phyloP scores from a whole-genome alignment of 2,888 invertebrate species.

The Brachypalpus laphriformis region DNA sequence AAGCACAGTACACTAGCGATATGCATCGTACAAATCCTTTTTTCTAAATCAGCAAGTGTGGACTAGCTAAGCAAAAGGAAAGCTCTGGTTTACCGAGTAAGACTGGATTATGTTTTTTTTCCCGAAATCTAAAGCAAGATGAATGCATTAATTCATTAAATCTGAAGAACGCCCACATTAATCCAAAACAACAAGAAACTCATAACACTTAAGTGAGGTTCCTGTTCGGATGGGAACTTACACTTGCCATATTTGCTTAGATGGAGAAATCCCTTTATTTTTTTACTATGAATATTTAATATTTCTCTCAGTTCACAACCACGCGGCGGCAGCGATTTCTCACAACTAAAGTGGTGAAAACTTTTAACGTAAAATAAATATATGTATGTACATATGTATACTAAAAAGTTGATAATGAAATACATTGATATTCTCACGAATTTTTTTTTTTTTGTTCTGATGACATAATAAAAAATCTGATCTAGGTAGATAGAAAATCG shows the following conservation, averaged over 20 bases:
- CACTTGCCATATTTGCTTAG: slow-evolving; percentile 72
- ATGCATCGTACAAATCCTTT: slow-evolving; percentile 48
- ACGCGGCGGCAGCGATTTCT: background rate
- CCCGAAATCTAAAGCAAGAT: slow-evolving; percentile 18
- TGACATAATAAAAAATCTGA: slow-evolving; percentile 27
- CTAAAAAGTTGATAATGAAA: slow-evolving; percentile 24
- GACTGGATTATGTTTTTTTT: background rate
- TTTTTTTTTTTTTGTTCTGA: background rate
- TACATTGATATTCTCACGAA: background rate
- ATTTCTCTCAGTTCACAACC: slow-evolving; percentile 37
- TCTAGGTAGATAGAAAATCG: background rate
- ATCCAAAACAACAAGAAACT: slow-evolving; percentile 25
- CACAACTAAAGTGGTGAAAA: slow-evolving; percentile 37
- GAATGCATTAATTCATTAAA: slow-evolving; percentile 58
- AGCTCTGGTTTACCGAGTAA: slow-evolving; percentile 39
- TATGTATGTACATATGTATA: no score
- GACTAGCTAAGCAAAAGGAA: slow-evolving; percentile 23
- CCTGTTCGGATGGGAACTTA: slow-evolving; percentile 38
- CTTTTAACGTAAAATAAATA: slow-evolving; percentile 26
- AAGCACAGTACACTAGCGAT: slow-evolving; percentile 33
- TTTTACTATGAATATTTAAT: no score
- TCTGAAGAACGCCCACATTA: slow-evolving; percentile 27
- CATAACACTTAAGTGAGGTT: slow-evolving; percentile 5
- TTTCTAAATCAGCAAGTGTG: slow-evolving; percentile 32
- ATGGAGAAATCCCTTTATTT: background rate